Percentiles rank a stretch among this genome's conserved stretches.
Evolutionary conservation across 2,113 vertebrate species (phyloP).

Genomic region (Clarias macrocephalus): DNA sequence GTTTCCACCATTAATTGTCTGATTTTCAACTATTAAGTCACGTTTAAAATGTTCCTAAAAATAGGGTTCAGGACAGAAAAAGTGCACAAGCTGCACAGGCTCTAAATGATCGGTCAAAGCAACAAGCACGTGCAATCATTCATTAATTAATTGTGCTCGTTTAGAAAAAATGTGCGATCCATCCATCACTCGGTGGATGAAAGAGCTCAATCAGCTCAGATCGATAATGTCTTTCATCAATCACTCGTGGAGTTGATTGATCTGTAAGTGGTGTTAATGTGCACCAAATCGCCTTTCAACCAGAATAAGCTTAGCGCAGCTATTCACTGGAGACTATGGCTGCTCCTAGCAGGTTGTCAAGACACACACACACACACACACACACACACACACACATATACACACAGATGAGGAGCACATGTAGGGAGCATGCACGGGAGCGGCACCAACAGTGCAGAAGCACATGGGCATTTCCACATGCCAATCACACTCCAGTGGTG

Average conservation of each 20-base stretch:
- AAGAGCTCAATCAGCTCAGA: slow-evolving; percentile 16
- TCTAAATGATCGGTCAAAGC: neutral
- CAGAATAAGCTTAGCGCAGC: slow-evolving; percentile 13
- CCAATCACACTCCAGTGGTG: slow-evolving; percentile 43
- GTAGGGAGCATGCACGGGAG: slow-evolving; percentile 27
- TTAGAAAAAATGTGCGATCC: neutral
- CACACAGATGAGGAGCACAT: slow-evolving; percentile 44
- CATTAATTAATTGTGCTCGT: slow-evolving; percentile 3
- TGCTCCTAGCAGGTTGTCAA: slow-evolving; percentile 2
- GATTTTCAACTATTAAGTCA: slow-evolving; percentile 26
- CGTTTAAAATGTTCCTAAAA: slow-evolving; percentile 29
- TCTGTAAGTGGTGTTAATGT: slow-evolving; percentile 30
- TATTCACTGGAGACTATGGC: slow-evolving; percentile 1
- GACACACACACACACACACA: neutral
- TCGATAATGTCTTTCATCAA: slow-evolving; percentile 9
- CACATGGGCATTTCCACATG: slow-evolving; percentile 40
- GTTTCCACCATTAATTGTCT: slow-evolving; percentile 18
- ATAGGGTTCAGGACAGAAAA: slow-evolving; percentile 10
- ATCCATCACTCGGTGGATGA: slow-evolving; percentile 1
- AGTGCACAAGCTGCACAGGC: neutral
- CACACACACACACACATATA: neutral
- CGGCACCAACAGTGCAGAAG: slow-evolving; percentile 35
- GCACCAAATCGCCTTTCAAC: slow-evolving; percentile 19
- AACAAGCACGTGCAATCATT: neutral
- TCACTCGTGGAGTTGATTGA: slow-evolving; percentile 18